These are phyloP conservation scores for Lytechinus variegatus DNA, from an alignment of 35 echinoderm and acorn worm genomes.

Conservation along the genomic window DNA sequence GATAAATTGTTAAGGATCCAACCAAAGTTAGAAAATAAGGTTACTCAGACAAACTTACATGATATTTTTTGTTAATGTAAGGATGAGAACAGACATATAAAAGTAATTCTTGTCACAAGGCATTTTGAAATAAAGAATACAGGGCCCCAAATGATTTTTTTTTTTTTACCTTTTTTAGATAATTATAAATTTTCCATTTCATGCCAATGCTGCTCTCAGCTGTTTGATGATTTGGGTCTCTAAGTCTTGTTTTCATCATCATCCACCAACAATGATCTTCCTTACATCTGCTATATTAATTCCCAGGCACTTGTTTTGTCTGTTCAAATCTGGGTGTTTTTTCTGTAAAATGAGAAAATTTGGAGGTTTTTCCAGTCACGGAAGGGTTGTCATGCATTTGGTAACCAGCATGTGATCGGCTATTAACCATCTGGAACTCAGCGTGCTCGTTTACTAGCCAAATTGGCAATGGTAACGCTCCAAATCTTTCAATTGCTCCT, in stretches of 20 bases:
- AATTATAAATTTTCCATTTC: neutral
- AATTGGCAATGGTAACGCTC: neutral
- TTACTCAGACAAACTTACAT: no score
- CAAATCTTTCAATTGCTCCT: neutral
- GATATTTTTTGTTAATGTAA: no score
- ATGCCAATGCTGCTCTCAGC: neutral
- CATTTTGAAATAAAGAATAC: no score
- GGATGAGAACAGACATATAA: no score
- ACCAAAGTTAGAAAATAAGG: no score
- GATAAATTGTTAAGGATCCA: no score
- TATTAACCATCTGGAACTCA: neutral
- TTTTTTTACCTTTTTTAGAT: no score
- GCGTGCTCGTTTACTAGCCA: neutral
- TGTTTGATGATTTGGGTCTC: neutral
- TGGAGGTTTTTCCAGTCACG: neutral
- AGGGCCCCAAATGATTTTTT: no score
- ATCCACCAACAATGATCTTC: neutral
- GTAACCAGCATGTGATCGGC: neutral
- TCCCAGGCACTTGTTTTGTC: conserved; percentile 1
- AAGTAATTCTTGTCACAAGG: no score
- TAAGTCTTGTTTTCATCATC: neutral
- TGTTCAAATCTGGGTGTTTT: neutral
- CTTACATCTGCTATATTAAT: neutral
- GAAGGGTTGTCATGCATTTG: neutral
- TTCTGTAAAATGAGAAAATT: neutral